phyloP scores from a whole-genome alignment of 92 coral and sea anemone genomes.

The Chrysogorgia sp. region DNA sequence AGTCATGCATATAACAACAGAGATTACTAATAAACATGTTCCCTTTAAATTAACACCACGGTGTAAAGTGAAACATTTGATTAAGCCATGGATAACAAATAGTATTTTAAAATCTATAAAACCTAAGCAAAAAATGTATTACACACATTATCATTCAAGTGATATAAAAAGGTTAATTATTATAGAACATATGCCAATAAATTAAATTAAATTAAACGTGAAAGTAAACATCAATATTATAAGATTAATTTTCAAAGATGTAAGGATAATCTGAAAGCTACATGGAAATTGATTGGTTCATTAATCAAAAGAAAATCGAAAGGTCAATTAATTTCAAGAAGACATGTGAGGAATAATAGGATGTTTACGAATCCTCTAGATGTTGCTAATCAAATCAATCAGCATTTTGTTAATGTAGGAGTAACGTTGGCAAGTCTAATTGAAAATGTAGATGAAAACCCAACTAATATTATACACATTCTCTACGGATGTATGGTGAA shows the following conservation, averaged over 20 bases:
- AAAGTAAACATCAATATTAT: constrained; percentile 3
- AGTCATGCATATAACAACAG: no score
- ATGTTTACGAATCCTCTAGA: constrained; percentile 46
- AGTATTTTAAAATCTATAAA: constrained; percentile 6
- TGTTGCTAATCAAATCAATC: constrained; percentile 66
- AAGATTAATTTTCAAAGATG: constrained; percentile 22
- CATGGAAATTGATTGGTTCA: constrained; percentile 46
- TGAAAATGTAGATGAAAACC: constrained; percentile 3
- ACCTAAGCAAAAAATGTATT: constrained; percentile 21
- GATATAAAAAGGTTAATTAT: neutral
- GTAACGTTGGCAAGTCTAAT: no score
- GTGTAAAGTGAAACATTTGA: neutral
- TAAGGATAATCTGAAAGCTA: constrained; percentile 35
- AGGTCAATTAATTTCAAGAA: constrained; percentile 51
- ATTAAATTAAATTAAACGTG: neutral
- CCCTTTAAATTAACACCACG: no score
- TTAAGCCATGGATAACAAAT: constrained; percentile 9
- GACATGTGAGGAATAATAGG: constrained; percentile 40
- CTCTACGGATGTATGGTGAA: no score
- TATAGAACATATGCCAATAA: neutral
- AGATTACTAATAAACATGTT: no score
- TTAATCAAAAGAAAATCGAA: constrained; percentile 60
- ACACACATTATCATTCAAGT: constrained; percentile 6
- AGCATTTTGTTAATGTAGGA: no score
- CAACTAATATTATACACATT: constrained; percentile 19